These are phyloP conservation scores for Bilobella aurantiaca DNA, from an alignment of 1,140 invertebrate genomes.

Conservation along the genomic window DNA sequence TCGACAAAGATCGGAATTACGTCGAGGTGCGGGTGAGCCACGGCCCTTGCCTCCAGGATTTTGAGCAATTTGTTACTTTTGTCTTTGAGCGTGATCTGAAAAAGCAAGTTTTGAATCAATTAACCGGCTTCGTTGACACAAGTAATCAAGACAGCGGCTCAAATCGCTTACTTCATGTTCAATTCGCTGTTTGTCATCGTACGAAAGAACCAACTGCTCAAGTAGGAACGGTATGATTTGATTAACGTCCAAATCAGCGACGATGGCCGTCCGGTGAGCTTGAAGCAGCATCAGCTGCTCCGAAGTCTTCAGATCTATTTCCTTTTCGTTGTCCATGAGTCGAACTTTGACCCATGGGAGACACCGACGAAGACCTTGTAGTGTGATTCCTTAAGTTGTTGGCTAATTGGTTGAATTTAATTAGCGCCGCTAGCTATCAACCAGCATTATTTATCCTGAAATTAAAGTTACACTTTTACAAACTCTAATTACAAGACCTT, in stretches of 20 bases:
- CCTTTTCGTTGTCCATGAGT: no score
- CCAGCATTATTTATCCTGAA: no score
- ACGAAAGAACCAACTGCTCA: constrained; percentile 11
- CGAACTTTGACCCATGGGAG: no score
- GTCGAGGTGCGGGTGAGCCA: neutral
- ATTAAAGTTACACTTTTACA: no score
- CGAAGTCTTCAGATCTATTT: neutral
- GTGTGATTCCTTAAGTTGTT: no score
- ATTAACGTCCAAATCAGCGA: constrained; percentile 21
- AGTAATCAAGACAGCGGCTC: neutral
- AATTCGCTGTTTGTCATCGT: constrained; percentile 27
- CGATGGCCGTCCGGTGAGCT: constrained; percentile 11
- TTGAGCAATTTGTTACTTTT: constrained; percentile 17
- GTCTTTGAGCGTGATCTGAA: constrained; percentile 15
- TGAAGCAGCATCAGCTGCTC: neutral
- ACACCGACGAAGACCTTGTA: no score
- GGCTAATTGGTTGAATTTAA: no score
- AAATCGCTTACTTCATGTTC: constrained; percentile 21
- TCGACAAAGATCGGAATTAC: constrained; percentile 43
- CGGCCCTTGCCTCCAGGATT: constrained; percentile 15
- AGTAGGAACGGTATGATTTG: constrained; percentile 23
- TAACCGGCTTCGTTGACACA: no score
- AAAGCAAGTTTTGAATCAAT: neutral
- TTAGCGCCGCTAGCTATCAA: no score
- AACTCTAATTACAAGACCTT: no score